Evolutionary conservation across 2,797 vertebrate species (phyloP), one percentile per base, ranked within the genome.

Genomic region (Chiroxiphia lanceolata): DNA sequence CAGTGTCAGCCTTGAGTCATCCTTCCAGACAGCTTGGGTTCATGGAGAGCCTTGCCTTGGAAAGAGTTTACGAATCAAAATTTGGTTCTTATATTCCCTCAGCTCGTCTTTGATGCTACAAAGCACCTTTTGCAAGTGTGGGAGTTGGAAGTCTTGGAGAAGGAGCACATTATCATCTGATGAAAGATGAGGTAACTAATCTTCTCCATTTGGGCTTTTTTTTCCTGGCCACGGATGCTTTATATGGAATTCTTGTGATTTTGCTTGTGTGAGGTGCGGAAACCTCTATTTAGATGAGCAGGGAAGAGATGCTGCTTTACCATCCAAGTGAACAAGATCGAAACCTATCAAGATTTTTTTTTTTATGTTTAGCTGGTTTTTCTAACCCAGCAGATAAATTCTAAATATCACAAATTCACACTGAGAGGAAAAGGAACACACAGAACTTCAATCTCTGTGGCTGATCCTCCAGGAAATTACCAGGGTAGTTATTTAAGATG

Each of bases 141-240:
- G 80, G 94, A 90, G 61, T 56, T 93, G 76, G 74, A 91, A 93
- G 53, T 15, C 64, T 84, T 70, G 59, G 76, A 86, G 68, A 34
- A 86, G 84, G 85, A 86, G 53, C 48, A 71, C 16, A 3, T 84
- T 87, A 67, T 63, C 77, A 71, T 87, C 74, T 87, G 80, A 90
- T 84, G 48, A 94, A 84, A 83, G 83, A 68, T 91, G 80, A 96
- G 70, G 77, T 94, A 82, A 95, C 63, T 82, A 60, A 90, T 90
- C 77, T 83, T 65, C 81, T 60, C 68, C 7, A 15, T 84, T 90
- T 68, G 60, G 64, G 40, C 19, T 53, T 53, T 53, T 75, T 77
- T 78, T 88, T 63, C 47, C 51, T 74, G 79, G 78, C 56, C 90
- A 70, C 63, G 44, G 77, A 63, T 70, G 16, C 79, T 94, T 90